Evolutionary conservation across 2,113 vertebrate genomes (phyloP).

Genomic region (Emydocephalus ijimae): DNA sequence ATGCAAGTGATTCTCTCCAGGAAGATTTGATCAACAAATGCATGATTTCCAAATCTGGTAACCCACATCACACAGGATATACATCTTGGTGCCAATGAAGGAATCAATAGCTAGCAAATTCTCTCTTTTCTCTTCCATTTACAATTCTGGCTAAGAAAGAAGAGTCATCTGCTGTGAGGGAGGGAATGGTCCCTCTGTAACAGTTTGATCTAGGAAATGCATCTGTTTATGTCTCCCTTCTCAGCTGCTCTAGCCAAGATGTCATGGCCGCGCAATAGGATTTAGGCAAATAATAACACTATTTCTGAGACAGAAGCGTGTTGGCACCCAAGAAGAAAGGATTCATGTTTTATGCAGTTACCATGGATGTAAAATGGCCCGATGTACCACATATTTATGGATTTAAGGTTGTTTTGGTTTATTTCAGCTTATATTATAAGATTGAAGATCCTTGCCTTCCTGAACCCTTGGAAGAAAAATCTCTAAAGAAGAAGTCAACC

Average conservation of each 20-base stretch:
- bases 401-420: slow-evolving; percentile 39
- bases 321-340: slow-evolving; percentile 3
- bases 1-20: not conserved
- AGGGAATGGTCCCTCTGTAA: not conserved
- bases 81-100: not conserved
- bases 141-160: not conserved
- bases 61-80: no score
- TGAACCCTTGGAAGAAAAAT: slow-evolving; percentile 52
- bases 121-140: not conserved
- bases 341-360: not conserved
- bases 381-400: slow-evolving; percentile 42
- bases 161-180: not conserved
- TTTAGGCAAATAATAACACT: not conserved
- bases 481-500: slow-evolving; percentile 51
- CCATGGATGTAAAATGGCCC: not conserved
- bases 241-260: not conserved
- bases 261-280: not conserved
- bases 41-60: not conserved
- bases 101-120: not conserved
- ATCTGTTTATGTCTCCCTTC: not conserved
- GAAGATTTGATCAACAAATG: not conserved
- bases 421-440: slow-evolving; percentile 50
- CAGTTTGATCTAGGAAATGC: not conserved
- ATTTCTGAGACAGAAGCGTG: not conserved
- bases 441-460: slow-evolving; percentile 54